These are phyloP conservation scores for Lepidocyrtinus sp. DNA, from an alignment of 2,888 invertebrate genomes.

Conservation along the genomic window DNA sequence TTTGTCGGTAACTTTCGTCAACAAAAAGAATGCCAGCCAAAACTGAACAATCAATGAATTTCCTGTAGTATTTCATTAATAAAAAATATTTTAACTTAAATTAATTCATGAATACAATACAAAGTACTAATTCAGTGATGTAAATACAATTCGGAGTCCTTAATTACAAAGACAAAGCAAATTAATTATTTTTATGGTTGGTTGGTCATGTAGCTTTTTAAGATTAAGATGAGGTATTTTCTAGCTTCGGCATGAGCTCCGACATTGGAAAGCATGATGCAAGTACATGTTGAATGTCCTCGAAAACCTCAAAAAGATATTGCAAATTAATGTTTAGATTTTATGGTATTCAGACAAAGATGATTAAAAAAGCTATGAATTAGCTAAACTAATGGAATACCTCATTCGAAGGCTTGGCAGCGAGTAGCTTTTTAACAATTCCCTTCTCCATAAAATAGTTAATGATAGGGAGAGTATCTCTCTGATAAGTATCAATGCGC, in stretches of 20 bases:
- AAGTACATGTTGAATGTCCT: neutral
- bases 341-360: no score
- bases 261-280: neutral
- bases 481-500: slow-evolving; percentile 86
- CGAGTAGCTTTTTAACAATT: slow-evolving; percentile 83
- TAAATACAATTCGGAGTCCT: no score
- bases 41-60: neutral
- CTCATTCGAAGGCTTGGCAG: slow-evolving; percentile 78
- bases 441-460: slow-evolving; percentile 82
- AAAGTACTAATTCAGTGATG: no score
- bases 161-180: neutral
- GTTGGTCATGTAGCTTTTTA: neutral
- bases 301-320: neutral
- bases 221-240: neutral
- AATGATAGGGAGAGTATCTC: slow-evolving; percentile 91
- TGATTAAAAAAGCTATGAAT: no score
- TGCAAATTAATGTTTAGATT: no score
- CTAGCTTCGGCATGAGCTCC: neutral
- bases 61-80: neutral
- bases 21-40: no score
- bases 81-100: neutral
- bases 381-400: no score
- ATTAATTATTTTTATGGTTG: neutral
- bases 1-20: no score
- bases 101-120: no score